phyloP scores from a whole-genome alignment of 2,113 vertebrate species.

The Rhinolophus ferrumequinum region DNA sequence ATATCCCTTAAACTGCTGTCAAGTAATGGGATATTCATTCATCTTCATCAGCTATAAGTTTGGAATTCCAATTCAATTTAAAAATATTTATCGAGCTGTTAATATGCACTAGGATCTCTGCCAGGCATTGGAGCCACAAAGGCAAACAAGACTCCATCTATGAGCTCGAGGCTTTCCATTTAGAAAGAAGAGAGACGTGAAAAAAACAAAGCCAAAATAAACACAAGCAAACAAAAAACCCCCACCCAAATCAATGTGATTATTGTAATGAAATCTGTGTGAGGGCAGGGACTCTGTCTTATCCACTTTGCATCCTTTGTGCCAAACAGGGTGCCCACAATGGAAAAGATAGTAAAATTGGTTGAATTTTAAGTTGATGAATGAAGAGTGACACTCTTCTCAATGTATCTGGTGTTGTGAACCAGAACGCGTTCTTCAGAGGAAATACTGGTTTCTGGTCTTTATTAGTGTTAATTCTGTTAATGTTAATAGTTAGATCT shows the following conservation, averaged over 20 bases:
- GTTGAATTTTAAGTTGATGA: not conserved
- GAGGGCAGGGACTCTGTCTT: not conserved
- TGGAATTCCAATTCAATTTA: constrained; percentile 73
- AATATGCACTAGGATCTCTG: constrained; percentile 58
- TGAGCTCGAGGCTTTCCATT: not conserved
- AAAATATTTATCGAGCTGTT: constrained; percentile 76
- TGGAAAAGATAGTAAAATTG: not conserved
- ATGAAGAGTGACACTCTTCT: not conserved
- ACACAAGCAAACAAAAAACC: not conserved
- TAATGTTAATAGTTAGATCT: not conserved
- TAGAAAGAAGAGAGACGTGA: not conserved
- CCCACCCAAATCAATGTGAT: not conserved
- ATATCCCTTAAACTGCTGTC: constrained; percentile 67
- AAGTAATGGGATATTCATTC: constrained; percentile 55
- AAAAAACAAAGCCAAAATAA: not conserved
- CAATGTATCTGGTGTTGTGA: not conserved
- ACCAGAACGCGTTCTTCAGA: not conserved
- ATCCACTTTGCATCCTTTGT: not conserved
- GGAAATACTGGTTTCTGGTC: not conserved
- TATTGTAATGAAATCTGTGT: not conserved
- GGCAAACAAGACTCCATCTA: not conserved
- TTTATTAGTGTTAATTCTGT: not conserved
- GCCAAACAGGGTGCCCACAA: not conserved
- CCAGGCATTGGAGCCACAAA: constrained; percentile 5
- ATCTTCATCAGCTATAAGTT: constrained; percentile 76